A percentile compares a stretch with the other conserved stretches of the same genome.
phyloP scores from a whole-genome alignment of 2,888 invertebrate genomes.

The Drosophila meridiana region DNA sequence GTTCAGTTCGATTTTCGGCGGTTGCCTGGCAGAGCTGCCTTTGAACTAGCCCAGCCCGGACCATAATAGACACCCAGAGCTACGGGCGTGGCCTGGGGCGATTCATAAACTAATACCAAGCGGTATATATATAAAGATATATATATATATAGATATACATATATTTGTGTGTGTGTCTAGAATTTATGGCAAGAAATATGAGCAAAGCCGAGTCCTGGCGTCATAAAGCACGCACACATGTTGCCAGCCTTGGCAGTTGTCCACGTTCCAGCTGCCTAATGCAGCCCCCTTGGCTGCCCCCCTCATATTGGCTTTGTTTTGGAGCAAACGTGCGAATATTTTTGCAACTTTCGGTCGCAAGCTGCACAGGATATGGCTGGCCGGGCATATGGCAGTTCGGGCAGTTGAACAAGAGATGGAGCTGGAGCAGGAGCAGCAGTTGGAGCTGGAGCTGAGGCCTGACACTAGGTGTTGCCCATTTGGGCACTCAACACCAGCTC shows the following conservation, averaged over 20 bases:
- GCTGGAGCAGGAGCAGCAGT: conserved; percentile 3
- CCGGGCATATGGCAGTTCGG: conserved; percentile 57
- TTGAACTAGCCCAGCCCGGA: conserved; percentile 31
- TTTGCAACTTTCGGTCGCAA: conserved; percentile 77
- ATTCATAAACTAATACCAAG: conserved; percentile 63
- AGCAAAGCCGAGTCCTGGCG: conserved; percentile 37
- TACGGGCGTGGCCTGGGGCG: conserved; percentile 35
- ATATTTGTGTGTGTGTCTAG: conserved; percentile 29
- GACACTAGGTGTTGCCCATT: conserved; percentile 48
- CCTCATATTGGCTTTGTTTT: conserved; percentile 62
- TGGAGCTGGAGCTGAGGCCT: conserved; percentile 27
- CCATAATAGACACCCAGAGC: conserved; percentile 38
- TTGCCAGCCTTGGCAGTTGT: conserved; percentile 20
- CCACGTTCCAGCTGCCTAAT: background rate
- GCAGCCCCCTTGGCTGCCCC: conserved; percentile 4
- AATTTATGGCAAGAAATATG: conserved; percentile 77
- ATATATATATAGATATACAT: conserved; percentile 4
- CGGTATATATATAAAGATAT: conserved; percentile 3
- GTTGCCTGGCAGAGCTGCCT: conserved; percentile 32
- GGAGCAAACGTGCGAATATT: conserved; percentile 73
- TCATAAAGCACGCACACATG: conserved; percentile 63
- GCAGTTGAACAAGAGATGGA: background rate
- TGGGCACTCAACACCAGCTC: conserved; percentile 1
- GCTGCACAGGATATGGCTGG: conserved; percentile 70
- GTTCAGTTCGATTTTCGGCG: conserved; percentile 51